These are phyloP conservation scores for Drosophila malerkotliana DNA, from an alignment of 1,140 invertebrate species.

Conservation along the genomic window DNA sequence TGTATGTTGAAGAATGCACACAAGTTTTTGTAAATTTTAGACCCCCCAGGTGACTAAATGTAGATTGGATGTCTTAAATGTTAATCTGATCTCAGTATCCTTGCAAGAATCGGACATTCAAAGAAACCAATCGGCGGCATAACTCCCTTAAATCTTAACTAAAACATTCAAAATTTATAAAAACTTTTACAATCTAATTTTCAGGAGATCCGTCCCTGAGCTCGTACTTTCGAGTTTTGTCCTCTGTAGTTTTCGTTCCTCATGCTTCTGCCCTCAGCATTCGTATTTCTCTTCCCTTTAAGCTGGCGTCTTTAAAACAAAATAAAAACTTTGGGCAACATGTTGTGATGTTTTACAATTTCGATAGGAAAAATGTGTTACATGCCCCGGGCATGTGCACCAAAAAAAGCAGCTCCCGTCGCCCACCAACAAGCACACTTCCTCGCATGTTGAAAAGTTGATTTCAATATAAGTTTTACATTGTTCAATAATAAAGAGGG, in stretches of 20 bases:
- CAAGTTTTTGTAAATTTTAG: too few species aligned
- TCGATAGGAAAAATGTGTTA: conserved; percentile 2
- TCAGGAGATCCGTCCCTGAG: neutral
- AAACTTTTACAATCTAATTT: too few species aligned
- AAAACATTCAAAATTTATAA: too few species aligned
- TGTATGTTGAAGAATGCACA: too few species aligned
- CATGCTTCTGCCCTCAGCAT: neutral
- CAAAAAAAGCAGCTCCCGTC: neutral
- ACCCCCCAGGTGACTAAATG: too few species aligned
- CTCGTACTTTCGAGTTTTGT: neutral
- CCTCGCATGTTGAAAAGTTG: conserved; percentile 53
- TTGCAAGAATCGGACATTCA: too few species aligned
- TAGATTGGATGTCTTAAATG: too few species aligned
- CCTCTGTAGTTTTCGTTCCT: neutral
- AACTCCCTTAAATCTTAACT: too few species aligned
- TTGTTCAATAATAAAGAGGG: conserved; percentile 13
- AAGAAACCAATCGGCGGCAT: too few species aligned
- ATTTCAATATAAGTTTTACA: conserved; percentile 61
- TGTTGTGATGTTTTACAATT: conserved; percentile 6
- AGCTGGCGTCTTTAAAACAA: conserved; percentile 4
- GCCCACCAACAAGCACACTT: neutral
- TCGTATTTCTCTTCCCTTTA: neutral
- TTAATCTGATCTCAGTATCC: too few species aligned
- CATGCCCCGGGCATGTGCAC: neutral
- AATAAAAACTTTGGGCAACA: neutral